Evolutionary conservation across 2,888 invertebrate genomes (phyloP).

Genomic region (Allygus modestus): DNA sequence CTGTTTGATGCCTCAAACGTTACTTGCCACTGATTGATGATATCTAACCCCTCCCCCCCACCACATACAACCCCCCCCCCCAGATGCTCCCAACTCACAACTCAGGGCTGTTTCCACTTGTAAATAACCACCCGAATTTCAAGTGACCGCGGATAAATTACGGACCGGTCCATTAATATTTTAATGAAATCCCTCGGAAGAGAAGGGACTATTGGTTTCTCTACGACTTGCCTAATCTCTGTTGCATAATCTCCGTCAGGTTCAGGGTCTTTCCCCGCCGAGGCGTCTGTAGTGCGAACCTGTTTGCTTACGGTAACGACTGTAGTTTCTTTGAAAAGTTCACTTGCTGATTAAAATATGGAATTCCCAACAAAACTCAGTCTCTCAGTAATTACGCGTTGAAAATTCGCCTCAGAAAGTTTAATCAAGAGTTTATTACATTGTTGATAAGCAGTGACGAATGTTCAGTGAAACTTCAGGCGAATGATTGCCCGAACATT

Average conservation of each 20-base stretch:
- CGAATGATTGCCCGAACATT: too few species aligned
- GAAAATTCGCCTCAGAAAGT: too few species aligned
- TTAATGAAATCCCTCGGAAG: constrained; percentile 26
- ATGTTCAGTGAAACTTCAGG: too few species aligned
- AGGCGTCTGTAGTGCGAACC: not conserved
- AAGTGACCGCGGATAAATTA: constrained; percentile 11
- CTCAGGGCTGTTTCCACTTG: not conserved
- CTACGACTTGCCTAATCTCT: not conserved
- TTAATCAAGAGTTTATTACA: too few species aligned
- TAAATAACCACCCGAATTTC: not conserved
- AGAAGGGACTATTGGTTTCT: constrained; percentile 31
- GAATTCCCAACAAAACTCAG: too few species aligned
- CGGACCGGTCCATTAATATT: constrained; percentile 16
- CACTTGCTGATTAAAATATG: not conserved
- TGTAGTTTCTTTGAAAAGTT: not conserved
- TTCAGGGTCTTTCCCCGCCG: not conserved
- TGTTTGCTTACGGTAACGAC: not conserved
- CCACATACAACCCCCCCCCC: too few species aligned
- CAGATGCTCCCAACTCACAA: not conserved
- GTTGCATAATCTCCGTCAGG: not conserved
- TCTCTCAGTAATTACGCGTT: too few species aligned
- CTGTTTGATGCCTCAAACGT: too few species aligned
- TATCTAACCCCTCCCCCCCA: too few species aligned
- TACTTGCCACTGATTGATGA: too few species aligned
- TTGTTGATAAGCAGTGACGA: too few species aligned